Evolutionary conservation across 30 jellyfish, hydroid and myxozoan species (phyloP).

Genomic region (Aurelia aurita complex sp. Pacific): DNA sequence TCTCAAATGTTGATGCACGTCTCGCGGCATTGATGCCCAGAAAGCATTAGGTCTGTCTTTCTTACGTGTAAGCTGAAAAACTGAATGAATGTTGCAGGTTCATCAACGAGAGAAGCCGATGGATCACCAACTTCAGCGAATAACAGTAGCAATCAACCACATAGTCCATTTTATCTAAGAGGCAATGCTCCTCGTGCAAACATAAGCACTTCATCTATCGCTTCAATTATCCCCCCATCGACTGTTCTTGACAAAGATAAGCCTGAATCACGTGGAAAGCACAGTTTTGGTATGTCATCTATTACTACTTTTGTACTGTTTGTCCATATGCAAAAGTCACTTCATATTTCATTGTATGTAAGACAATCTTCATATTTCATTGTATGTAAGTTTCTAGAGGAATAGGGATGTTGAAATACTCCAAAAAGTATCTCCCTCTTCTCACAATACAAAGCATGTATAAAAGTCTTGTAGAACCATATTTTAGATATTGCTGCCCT

Average conservation of each 20-base stretch:
- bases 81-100: not conserved
- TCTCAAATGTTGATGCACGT: too few species aligned
- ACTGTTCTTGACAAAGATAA: conserved; percentile 54
- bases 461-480: too few species aligned
- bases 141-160: conserved; percentile 47
- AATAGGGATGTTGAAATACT: too few species aligned
- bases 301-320: not conserved
- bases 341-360: not conserved
- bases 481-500: too few species aligned
- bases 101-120: conserved; percentile 25
- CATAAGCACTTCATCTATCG: conserved; percentile 36
- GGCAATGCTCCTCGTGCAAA: conserved; percentile 38
- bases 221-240: conserved; percentile 53
- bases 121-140: conserved; percentile 36
- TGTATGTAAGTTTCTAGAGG: too few species aligned
- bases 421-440: too few species aligned
- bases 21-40: too few species aligned
- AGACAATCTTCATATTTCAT: too few species aligned
- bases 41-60: not conserved
- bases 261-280: conserved; percentile 24
- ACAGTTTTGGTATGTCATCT: conserved; percentile 12
- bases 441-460: too few species aligned
- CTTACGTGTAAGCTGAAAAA: not conserved
- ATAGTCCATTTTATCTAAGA: conserved; percentile 62
- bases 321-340: not conserved